Evolutionary conservation across 1,140 invertebrate species (phyloP), one percentile per base, ranked within the genome.

Genomic region (Cotesia vestalis): DNA sequence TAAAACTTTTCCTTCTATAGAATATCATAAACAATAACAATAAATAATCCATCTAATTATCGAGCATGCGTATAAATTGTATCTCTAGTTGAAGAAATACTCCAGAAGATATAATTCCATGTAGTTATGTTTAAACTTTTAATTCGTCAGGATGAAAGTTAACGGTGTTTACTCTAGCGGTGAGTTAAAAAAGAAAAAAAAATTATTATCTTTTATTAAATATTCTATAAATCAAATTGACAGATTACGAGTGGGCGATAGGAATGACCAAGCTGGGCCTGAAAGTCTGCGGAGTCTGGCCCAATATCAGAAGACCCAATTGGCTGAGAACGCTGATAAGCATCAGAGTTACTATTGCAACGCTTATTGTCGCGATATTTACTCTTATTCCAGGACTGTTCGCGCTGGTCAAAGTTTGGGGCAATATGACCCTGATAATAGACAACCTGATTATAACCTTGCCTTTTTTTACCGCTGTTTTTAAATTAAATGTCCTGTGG

Each of bases 381-480:
- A 38, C 17, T 4, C 4, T 35, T n/a, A 64, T 64, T 12, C 62
- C 62, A 14, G 11, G 34, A 35, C 5, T 35, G 17, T 11, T 40
- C 4, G 62, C 62, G 14, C n/a, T 64, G n/a, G 40, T 14, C 6
- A 64, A 38, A 64, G 62, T 64, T n/a, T 64, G 62, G 62, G 62
- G 62, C n/a, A 36, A 64, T n/a, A 36, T 64, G 36, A 46, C 62
- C 12, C 35, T 64, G 9, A 20, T 64, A n/a, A 64, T 64, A 36
- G 62, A 64, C n/a, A 64, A 64, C n/a, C 40, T 64, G 35, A 35
- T 64, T n/a, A 40, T 64, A n/a, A 64, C n/a, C n/a, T 40, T 64
- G 6, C 35, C 62, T 4, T 38, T 14, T 4, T 40, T 40, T 5
- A 40, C 36, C 12, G 34, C 62, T 11, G n/a, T 64, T n/a, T 20